These are phyloP conservation scores for Peromyscus attwateri DNA, from an alignment of 2,797 vertebrate species.

Conservation along the genomic window DNA sequence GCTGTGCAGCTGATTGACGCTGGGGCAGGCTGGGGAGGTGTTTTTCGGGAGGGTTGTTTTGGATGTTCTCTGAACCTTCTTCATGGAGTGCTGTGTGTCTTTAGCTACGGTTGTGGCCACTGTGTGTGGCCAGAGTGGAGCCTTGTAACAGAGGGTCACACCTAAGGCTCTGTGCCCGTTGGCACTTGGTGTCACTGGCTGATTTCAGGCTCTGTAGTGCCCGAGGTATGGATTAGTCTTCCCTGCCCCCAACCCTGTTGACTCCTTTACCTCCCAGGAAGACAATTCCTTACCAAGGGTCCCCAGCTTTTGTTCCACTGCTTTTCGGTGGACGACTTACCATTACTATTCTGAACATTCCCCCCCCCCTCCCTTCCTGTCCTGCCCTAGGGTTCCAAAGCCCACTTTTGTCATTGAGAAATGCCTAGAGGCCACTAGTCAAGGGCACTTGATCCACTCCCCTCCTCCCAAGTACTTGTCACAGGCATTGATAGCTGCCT, in stretches of 20 bases:
- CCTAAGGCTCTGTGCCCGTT: not conserved
- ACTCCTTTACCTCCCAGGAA: slow-evolving; percentile 66
- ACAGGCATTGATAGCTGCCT: not conserved
- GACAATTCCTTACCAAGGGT: slow-evolving; percentile 73
- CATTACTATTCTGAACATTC: slow-evolving; percentile 61
- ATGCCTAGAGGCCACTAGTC: slow-evolving; percentile 62
- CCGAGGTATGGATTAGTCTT: not conserved
- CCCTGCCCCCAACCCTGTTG: not conserved
- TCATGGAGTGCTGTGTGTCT: not conserved
- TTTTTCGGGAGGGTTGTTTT: not conserved
- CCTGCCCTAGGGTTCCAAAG: slow-evolving; percentile 73
- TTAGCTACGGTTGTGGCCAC: not conserved
- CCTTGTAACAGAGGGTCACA: not conserved
- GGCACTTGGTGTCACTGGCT: not conserved
- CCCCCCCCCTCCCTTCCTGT: slow-evolving; percentile 56
- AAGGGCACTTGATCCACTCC: not conserved
- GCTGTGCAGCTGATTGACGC: slow-evolving; percentile 25
- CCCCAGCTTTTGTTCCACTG: slow-evolving; percentile 54
- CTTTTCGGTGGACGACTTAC: slow-evolving; percentile 75
- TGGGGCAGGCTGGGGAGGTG: not conserved
- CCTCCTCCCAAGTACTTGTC: not conserved
- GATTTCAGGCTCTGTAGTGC: not conserved
- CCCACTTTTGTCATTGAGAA: slow-evolving; percentile 76
- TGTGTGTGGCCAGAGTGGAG: not conserved
- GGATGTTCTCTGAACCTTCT: not conserved